Evolutionary conservation across 2,888 invertebrate genomes (phyloP).

Genomic region (Mellilla xanthometata): DNA sequence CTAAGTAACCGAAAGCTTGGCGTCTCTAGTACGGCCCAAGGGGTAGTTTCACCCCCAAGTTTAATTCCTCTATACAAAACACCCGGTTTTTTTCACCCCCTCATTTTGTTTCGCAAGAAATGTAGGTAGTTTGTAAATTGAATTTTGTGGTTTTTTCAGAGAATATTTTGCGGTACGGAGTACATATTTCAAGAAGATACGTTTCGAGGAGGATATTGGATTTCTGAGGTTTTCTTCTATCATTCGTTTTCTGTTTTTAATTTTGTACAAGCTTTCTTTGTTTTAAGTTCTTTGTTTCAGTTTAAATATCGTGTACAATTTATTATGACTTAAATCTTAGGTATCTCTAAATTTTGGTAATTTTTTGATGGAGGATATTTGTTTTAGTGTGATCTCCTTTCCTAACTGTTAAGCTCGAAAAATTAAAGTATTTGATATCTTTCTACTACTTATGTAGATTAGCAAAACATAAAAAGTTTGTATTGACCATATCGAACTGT

Average conservation of each 20-base stretch:
- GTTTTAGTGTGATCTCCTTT: too few species aligned
- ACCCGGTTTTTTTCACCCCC: conserved; percentile 69
- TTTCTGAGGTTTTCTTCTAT: conserved; percentile 24
- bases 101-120: conserved; percentile 73
- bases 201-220: conserved; percentile 59
- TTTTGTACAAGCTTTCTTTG: not conserved
- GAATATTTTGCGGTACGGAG: conserved; percentile 59
- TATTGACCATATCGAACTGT: too few species aligned
- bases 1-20: too few species aligned
- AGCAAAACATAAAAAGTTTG: too few species aligned
- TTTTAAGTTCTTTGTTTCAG: not conserved
- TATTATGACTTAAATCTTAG: too few species aligned
- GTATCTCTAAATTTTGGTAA: too few species aligned
- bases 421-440: too few species aligned
- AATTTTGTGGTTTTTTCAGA: conserved; percentile 77
- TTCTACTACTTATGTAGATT: too few species aligned
- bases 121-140: conserved; percentile 71
- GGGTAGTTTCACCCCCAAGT: conserved; percentile 46
- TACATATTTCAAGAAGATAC: conserved; percentile 66
- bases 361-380: too few species aligned
- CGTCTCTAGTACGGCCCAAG: too few species aligned
- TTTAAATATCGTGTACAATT: too few species aligned
- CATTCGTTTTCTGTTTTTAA: conserved; percentile 20
- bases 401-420: too few species aligned
- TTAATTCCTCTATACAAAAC: conserved; percentile 73